These are phyloP conservation scores for Cisticola juncidis DNA, from an alignment of 2,113 vertebrate species.

Conservation along the genomic window DNA sequence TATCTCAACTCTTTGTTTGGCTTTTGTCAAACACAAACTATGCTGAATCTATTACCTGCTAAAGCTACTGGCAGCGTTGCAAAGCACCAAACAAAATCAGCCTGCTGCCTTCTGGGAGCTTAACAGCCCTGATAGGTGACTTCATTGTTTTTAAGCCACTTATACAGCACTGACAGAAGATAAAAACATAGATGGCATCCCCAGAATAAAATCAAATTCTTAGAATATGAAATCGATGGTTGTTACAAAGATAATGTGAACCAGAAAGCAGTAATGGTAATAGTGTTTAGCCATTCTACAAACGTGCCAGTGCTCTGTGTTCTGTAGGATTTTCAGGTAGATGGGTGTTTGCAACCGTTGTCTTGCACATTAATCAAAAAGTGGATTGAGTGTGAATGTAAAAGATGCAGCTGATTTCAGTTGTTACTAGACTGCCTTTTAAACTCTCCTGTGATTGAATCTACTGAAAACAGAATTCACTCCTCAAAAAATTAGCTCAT, in stretches of 20 bases:
- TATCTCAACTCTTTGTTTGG: conserved; percentile 11
- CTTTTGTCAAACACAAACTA: not conserved
- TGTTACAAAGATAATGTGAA: not conserved
- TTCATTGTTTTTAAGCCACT: not conserved
- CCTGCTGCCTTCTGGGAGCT: not conserved
- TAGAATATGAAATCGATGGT: not conserved
- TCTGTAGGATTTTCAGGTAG: not conserved
- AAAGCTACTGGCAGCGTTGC: not conserved
- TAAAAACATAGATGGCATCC: not conserved
- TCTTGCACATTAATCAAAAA: not conserved
- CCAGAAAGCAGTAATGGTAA: not conserved
- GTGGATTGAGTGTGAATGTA: not conserved
- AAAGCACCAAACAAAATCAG: conserved; percentile 14
- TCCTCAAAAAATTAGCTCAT: not conserved
- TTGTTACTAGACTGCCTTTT: not conserved
- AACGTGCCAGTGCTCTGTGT: not conserved
- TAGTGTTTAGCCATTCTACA: not conserved
- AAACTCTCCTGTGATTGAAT: not conserved
- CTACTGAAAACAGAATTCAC: not conserved
- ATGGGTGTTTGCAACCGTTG: not conserved
- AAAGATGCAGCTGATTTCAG: not conserved
- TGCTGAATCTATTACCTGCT: not conserved
- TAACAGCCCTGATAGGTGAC: not conserved
- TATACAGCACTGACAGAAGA: not conserved
- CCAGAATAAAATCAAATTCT: not conserved